Evolutionary conservation across 1,140 invertebrate species (phyloP).

Genomic region (Zaprionus capensis): DNA sequence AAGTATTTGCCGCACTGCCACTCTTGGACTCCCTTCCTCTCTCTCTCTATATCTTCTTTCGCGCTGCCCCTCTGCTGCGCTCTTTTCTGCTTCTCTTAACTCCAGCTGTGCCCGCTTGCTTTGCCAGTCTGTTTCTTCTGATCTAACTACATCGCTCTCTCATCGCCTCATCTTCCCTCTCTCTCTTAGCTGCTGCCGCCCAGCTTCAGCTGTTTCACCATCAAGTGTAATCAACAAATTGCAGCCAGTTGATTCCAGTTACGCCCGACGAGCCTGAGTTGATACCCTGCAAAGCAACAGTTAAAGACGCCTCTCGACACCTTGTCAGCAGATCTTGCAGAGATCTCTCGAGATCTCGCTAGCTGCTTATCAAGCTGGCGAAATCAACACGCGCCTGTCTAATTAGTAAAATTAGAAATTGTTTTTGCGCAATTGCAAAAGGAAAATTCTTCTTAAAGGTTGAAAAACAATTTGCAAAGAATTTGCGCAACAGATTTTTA

Average conservation of each 20-base stretch:
- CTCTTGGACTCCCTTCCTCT: not conserved
- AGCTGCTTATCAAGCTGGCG: not conserved
- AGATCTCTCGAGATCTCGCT: not conserved
- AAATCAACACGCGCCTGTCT: slow-evolving; percentile 21
- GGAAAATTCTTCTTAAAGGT: not conserved
- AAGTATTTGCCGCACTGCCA: slow-evolving; percentile 25
- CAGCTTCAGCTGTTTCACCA: not conserved
- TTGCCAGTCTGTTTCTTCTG: not conserved
- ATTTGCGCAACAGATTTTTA: slow-evolving; percentile 22
- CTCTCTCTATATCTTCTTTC: not conserved
- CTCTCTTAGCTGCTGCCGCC: not conserved
- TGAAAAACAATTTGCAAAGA: slow-evolving; percentile 9
- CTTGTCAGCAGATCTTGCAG: slow-evolving; percentile 1
- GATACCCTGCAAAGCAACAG: not conserved
- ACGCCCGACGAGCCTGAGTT: not conserved
- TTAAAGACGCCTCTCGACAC: not conserved
- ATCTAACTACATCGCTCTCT: not conserved
- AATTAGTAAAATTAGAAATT: slow-evolving; percentile 18
- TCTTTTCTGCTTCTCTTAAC: not conserved
- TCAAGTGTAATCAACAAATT: slow-evolving; percentile 31
- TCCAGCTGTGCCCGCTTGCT: not conserved
- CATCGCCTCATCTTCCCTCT: not conserved
- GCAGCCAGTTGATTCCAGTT: slow-evolving; percentile 6
- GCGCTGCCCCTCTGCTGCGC: not conserved
- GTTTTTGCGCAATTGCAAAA: slow-evolving; percentile 10